A percentile compares a stretch with the other conserved stretches of the same genome.
These are phyloP conservation scores for Cryptoprocta ferox DNA, from an alignment of 2,797 vertebrate species.

Conservation along the genomic window DNA sequence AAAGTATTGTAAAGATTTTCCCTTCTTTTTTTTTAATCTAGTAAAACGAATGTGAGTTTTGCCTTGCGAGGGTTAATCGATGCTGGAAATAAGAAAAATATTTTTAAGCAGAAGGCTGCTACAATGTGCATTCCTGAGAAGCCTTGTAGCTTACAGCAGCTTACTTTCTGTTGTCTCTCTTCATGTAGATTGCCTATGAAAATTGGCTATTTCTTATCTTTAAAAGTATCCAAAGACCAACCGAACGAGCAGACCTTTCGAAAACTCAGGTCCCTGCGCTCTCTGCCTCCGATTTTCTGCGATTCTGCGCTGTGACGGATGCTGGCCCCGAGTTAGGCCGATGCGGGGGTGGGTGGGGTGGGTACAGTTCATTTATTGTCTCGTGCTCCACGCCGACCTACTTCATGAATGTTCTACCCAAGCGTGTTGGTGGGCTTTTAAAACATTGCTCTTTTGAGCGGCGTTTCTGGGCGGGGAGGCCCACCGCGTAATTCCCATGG, in stretches of 20 bases:
- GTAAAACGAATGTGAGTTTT: not conserved
- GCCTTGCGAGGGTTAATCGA: not conserved
- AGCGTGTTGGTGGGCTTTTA: slow-evolving; percentile 1
- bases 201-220: not conserved
- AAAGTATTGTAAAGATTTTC: not conserved
- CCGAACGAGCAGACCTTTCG: too few relatives aligned
- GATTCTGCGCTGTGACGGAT: not conserved
- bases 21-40: not conserved
- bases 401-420: not conserved
- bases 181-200: not conserved
- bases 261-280: not conserved
- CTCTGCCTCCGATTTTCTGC: not conserved
- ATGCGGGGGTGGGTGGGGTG: not conserved
- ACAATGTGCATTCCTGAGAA: not conserved
- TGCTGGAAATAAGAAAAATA: not conserved
- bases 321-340: not conserved
- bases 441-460: not conserved
- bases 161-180: not conserved
- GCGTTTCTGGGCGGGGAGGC: not conserved
- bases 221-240: not conserved
- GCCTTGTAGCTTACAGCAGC: not conserved
- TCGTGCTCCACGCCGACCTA: not conserved
- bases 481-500: not conserved
- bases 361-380: slow-evolving; percentile 38
- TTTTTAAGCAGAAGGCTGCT: not conserved